Conservation (phyloP, 2,888 invertebrate species). For the Leucophora obtusa region DNA sequence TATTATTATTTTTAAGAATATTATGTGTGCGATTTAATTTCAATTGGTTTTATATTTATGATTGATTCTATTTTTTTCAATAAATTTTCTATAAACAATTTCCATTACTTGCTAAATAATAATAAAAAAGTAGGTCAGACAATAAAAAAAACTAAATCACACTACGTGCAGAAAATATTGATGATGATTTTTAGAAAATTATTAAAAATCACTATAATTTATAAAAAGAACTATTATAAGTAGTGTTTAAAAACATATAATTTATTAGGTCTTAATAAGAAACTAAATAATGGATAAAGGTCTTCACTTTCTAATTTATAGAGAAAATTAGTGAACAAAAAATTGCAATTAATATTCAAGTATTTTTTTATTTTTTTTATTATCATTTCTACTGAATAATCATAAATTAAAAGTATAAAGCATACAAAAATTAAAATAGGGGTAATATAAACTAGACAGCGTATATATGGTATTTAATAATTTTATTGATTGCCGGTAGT, state of each 20-base stretch:
- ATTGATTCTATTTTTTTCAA: neutral
- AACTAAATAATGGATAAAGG: neutral
- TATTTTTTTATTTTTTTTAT: neutral
- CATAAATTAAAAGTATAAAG: neutral
- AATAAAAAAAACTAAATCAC: constrained; percentile 9
- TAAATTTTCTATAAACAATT: constrained; percentile 14
- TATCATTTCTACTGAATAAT: neutral
- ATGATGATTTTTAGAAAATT: constrained; percentile 4
- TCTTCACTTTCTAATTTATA: neutral
- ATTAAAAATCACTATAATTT: neutral
- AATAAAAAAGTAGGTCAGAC: neutral
- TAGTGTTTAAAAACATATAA: neutral
- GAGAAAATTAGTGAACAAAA: neutral
- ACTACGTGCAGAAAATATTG: constrained; percentile 22
- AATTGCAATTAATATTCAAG: neutral
- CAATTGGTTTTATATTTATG: constrained; percentile 52
- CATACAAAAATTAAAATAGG: neutral
- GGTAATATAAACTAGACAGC: neutral
- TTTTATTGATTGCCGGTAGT: neutral
- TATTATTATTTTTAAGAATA: constrained; percentile 22
- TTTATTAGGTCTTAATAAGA: neutral
- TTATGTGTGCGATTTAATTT: constrained; percentile 46
- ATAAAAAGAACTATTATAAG: neutral
- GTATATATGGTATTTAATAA: neutral
- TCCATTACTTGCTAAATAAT: neutral